phyloP scores from a whole-genome alignment of 2,113 vertebrate genomes.

The Antidorcas marsupialis region DNA sequence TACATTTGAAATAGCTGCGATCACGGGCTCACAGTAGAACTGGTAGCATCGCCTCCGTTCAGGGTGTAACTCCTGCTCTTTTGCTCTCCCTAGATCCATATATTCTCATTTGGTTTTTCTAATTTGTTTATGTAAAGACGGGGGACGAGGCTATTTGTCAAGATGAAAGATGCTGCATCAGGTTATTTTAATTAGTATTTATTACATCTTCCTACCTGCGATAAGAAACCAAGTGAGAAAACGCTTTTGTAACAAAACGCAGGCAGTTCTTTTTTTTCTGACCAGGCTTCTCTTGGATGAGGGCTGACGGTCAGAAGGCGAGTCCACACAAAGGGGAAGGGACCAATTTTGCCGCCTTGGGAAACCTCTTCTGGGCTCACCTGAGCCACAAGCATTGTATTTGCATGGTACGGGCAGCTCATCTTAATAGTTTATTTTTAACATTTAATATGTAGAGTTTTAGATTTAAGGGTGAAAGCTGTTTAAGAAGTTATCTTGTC shows the following conservation, averaged over 20 bases:
- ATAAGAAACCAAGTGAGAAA: constrained; percentile 16
- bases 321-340: neutral
- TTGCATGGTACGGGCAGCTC: neutral
- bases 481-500: neutral
- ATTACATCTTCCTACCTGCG: neutral
- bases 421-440: neutral
- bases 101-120: neutral
- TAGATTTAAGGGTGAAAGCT: neutral
- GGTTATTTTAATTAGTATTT: constrained; percentile 61
- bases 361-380: neutral
- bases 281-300: neutral
- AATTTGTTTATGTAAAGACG: constrained; percentile 57
- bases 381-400: neutral
- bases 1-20: constrained; percentile 25
- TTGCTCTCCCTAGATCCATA: neutral
- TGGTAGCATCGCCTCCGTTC: neutral
- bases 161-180: constrained; percentile 26
- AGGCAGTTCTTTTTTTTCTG: neutral
- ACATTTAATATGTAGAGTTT: neutral
- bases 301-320: neutral
- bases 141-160: neutral
- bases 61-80: neutral
- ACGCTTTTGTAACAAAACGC: neutral
- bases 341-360: neutral
- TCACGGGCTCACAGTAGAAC: neutral